Evolutionary conservation across 2,797 vertebrate genomes (phyloP).

Genomic region (Myotis planiceps): DNA sequence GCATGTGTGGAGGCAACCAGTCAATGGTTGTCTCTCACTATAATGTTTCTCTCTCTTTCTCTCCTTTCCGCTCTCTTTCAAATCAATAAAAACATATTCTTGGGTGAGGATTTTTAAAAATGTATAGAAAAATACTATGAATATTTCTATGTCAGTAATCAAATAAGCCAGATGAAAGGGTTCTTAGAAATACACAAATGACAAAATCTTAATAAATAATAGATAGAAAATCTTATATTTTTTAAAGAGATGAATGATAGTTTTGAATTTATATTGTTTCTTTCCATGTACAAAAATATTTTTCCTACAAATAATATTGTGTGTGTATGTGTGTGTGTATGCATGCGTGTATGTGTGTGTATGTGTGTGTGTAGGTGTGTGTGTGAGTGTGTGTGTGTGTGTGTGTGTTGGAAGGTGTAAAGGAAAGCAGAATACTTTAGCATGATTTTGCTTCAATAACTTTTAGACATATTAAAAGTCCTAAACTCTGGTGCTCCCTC

Average conservation of each 20-base stretch:
- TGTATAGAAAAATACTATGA: neutral
- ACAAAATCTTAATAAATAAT: neutral
- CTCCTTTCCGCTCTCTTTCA: neutral
- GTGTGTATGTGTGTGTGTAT: neutral
- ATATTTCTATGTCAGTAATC: neutral
- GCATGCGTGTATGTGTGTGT: neutral
- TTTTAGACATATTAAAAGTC: constrained; percentile 89
- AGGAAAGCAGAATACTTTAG: constrained; percentile 88
- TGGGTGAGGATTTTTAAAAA: neutral
- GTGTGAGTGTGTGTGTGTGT: neutral
- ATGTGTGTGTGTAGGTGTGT: constrained; percentile 10
- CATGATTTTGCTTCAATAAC: constrained; percentile 86
- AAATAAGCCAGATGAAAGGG: neutral
- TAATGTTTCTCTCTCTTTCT: neutral
- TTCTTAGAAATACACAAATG: neutral
- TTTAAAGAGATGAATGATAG: constrained; percentile 83
- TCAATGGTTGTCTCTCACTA: neutral
- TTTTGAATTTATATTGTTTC: constrained; percentile 63
- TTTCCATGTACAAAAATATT: constrained; percentile 86
- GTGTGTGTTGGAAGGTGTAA: constrained; percentile 77
- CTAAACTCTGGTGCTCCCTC: constrained; percentile 81
- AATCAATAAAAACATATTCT: neutral
- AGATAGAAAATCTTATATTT: constrained; percentile 55
- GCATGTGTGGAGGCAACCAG: neutral
- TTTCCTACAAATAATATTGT: constrained; percentile 87